phyloP scores from a whole-genome alignment of 2,888 invertebrate genomes.

The Girardia tigrina region DNA sequence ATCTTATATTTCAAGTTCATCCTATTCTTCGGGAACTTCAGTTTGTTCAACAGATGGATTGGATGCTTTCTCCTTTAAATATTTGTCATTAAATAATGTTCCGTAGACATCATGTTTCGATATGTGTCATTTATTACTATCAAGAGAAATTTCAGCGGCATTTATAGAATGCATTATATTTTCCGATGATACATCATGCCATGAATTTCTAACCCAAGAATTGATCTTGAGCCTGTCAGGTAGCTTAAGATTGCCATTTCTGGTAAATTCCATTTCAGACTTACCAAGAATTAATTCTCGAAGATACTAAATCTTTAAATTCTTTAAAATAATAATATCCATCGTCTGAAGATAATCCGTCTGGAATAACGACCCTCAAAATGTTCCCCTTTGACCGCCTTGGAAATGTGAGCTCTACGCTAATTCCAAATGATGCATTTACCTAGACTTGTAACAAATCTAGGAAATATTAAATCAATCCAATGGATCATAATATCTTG shows the following conservation, averaged over 20 bases:
- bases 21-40: slow-evolving; percentile 1
- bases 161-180: slow-evolving; percentile 5
- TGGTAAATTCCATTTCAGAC: slow-evolving; percentile 15
- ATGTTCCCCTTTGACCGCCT: background rate
- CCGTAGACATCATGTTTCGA: background rate
- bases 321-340: too few relatives aligned
- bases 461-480: background rate
- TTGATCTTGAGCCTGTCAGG: too few relatives aligned
- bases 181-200: background rate
- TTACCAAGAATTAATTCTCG: too few relatives aligned
- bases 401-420: background rate
- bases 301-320: too few relatives aligned
- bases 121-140: background rate
- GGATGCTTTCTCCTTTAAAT: background rate
- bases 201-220: background rate
- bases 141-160: background rate
- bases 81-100: slow-evolving; percentile 3
- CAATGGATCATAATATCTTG: background rate
- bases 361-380: background rate
- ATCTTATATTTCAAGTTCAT: background rate
- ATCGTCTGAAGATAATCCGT: background rate
- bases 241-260: too few relatives aligned
- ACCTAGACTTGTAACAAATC: background rate
- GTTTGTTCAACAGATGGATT: background rate
- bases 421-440: background rate